Base-by-base conservation (phyloP, 2,113 vertebrate species). In the Pangasianodon hypophthalmus region DNA sequence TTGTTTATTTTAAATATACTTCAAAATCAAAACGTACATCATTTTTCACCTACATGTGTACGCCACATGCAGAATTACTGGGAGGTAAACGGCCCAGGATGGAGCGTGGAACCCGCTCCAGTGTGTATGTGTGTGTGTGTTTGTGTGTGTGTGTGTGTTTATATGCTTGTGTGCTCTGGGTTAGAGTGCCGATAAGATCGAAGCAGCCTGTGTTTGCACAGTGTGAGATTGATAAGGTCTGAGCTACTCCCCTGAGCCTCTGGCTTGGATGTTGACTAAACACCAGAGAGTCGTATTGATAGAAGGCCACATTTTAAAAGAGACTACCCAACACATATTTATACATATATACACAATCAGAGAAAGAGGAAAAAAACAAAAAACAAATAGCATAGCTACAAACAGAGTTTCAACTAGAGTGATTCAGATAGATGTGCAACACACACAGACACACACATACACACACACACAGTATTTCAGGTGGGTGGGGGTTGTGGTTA, bases 191-290 rank as follows among this genome's bases (percentile, higher is more conserved):
- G 89, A 88, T 90, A 90, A 90, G 85, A 90, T 90, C 86, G 86
- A 87, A 90, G 64, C 44, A 32, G 60, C 80, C 54, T 41, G 44
- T 89, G 88, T 89, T 89, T 91, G 90, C 85, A 71, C 54, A 89
- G 88, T 91, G 88, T 91, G 88, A 89, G 88, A 87, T 89, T 91
- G 90, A 91, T 91, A 89, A 91, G 90, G 84, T 89, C 88, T 91
- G 67, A 87, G 87, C 62, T 62, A 88, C 84, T 86, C 80, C 88
- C 85, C 79, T 54, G 77, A 80, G 75, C 77, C 90, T 89, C 41
- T 29, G 79, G 88, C 79, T 73, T 18, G 26, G 26, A 81, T 91
- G 88, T 91, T 91, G 88, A 89, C 90, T 89, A 87, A 91, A 87
- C 90, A 91, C 88, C 79, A 84, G 54, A 89, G 90, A 89, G 84